These are phyloP conservation scores for Cheilosia urbana DNA, from an alignment of 2,888 invertebrate species.

Conservation along the genomic window DNA sequence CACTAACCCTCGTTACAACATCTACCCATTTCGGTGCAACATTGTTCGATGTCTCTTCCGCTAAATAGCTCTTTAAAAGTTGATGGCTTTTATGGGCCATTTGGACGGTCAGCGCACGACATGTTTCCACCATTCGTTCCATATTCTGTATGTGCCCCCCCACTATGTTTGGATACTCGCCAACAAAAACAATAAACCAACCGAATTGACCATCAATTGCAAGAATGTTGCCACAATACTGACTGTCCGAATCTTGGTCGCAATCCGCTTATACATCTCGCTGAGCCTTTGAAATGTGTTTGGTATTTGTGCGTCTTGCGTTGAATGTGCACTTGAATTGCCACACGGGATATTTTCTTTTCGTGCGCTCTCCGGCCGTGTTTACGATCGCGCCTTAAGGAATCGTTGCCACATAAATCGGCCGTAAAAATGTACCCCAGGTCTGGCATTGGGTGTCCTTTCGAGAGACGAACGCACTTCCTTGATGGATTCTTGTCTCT, in stretches of 20 bases:
- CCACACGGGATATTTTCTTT: constrained; percentile 21
- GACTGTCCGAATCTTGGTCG: background rate
- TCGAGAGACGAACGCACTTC: constrained; percentile 33
- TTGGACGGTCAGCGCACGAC: constrained; percentile 52
- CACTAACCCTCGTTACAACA: constrained; percentile 46
- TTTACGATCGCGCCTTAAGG: constrained; percentile 58
- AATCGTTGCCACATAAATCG: constrained; percentile 63
- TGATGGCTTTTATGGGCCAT: constrained; percentile 75
- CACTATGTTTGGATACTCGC: too few species aligned
- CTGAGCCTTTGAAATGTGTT: constrained; percentile 57
- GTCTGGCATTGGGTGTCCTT: constrained; percentile 16
- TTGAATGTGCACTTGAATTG: constrained; percentile 75
- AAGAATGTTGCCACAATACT: constrained; percentile 67
- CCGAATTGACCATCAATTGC: constrained; percentile 72
- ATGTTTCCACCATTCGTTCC: constrained; percentile 46
- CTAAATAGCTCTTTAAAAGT: constrained; percentile 74
- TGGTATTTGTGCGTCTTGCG: constrained; percentile 48
- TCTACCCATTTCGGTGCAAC: constrained; percentile 56
- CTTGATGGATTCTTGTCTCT: constrained; percentile 64
- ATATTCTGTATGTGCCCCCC: constrained; percentile 16
- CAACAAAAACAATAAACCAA: constrained; percentile 71
- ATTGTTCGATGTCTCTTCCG: constrained; percentile 62
- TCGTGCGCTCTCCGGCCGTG: constrained; percentile 9
- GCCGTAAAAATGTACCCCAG: constrained; percentile 64
- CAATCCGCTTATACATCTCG: constrained; percentile 35